Conservation (phyloP, 1,140 invertebrate species). For the Spodoptera frugiperda region DNA sequence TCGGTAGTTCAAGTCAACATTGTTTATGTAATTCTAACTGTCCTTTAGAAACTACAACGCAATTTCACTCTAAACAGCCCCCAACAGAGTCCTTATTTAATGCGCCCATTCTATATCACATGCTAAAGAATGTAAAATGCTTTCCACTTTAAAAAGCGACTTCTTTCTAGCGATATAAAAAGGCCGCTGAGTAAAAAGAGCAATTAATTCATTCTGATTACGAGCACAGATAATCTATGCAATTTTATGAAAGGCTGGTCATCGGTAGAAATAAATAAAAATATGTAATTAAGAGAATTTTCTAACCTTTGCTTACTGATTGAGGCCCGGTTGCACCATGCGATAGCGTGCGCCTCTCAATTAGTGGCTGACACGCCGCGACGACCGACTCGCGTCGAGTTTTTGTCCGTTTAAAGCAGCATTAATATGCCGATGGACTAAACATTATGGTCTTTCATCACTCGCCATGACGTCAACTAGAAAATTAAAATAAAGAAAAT, state of each 20-base stretch:
- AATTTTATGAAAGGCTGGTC: slow-evolving; percentile 40
- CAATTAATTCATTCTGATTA: slow-evolving; percentile 26
- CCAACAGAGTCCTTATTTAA: not conserved
- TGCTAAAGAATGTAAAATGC: not conserved
- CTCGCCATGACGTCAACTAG: slow-evolving; percentile 42
- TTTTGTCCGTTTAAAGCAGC: slow-evolving; percentile 77
- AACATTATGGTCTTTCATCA: slow-evolving; percentile 69
- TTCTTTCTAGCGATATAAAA: slow-evolving; percentile 16
- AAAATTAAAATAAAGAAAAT: slow-evolving; percentile 34
- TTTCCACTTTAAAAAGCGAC: slow-evolving; percentile 12
- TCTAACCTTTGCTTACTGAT: slow-evolving; percentile 74
- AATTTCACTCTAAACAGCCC: not conserved
- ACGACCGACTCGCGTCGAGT: slow-evolving; percentile 68
- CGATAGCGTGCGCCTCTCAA: slow-evolving; percentile 80
- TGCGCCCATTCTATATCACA: not conserved
- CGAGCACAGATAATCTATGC: slow-evolving; percentile 21
- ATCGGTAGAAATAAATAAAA: slow-evolving; percentile 58
- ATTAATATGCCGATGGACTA: slow-evolving; percentile 77
- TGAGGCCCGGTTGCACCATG: slow-evolving; percentile 66
- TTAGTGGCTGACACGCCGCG: slow-evolving; percentile 77
- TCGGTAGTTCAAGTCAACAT: slow-evolving; percentile 28
- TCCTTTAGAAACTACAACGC: slow-evolving; percentile 4
- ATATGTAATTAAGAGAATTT: slow-evolving; percentile 70
- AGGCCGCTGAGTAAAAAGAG: slow-evolving; percentile 16
- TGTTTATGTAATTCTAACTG: slow-evolving; percentile 11